A percentile compares a stretch with the other conserved stretches of the same genome.
Conservation (phyloP, 1,140 invertebrate species). For the Globodera rostochiensis region DNA sequence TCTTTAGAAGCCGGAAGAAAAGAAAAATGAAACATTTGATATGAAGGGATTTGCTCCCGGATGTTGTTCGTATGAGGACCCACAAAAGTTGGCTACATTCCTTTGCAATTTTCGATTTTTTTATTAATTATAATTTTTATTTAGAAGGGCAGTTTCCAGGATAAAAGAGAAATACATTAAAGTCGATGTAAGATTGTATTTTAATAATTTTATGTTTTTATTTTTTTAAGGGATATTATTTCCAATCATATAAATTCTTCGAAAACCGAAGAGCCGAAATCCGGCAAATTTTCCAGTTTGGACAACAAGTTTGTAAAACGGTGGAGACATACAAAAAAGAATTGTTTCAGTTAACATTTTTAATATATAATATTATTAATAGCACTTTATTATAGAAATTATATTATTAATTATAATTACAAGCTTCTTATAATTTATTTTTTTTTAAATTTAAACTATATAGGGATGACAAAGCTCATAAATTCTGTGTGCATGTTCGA, state of each 20-base stretch:
- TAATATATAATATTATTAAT: no score
- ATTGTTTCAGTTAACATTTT: neutral
- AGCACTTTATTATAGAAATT: no score
- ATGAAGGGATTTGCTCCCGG: neutral
- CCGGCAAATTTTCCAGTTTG: neutral
- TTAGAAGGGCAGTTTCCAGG: neutral
- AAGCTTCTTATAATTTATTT: no score
- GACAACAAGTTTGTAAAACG: neutral
- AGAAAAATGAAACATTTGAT: neutral
- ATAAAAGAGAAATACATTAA: neutral
- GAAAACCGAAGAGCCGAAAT: neutral
- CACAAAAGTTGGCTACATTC: neutral
- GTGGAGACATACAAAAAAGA: neutral
- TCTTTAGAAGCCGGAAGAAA: neutral
- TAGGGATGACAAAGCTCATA: no score
- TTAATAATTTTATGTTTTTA: neutral
- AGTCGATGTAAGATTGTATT: neutral
- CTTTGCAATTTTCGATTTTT: neutral
- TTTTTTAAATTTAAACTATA: no score
- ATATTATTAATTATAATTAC: no score
- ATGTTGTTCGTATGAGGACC: neutral
- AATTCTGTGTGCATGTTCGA: no score
- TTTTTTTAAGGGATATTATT: neutral
- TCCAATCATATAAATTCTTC: neutral
- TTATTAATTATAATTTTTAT: neutral